Conservation (phyloP, 2,113 vertebrate genomes). For the Phalacrocorax pelagicus region DNA sequence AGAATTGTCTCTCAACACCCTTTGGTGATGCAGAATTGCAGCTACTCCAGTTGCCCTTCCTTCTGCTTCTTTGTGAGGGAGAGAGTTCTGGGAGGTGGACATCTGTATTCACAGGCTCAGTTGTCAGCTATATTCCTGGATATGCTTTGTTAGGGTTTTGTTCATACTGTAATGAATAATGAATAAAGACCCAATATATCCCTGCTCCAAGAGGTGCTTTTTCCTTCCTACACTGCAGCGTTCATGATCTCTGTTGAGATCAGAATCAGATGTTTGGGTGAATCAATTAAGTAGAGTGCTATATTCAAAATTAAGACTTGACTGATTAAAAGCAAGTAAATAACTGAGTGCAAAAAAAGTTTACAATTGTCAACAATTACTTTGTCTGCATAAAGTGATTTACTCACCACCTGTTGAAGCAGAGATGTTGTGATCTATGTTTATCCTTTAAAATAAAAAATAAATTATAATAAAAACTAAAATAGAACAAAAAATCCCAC, state of each 20-base stretch:
- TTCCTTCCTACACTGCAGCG: neutral
- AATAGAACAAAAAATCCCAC: neutral
- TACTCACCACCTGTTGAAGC: neutral
- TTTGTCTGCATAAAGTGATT: neutral
- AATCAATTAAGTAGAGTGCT: neutral
- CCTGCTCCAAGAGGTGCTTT: neutral
- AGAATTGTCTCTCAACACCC: neutral
- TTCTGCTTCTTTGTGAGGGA: neutral
- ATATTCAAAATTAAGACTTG: neutral
- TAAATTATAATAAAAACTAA: neutral
- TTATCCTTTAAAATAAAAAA: neutral
- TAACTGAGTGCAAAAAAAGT: neutral
- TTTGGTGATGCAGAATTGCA: neutral
- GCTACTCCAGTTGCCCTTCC: neutral
- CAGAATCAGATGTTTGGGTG: neutral
- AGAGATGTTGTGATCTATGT: neutral
- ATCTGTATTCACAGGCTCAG: neutral
- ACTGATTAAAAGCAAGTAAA: neutral
- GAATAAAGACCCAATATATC: neutral
- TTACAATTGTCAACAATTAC: neutral
- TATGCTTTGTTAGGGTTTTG: neutral
- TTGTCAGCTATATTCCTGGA: neutral
- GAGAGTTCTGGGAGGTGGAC: neutral
- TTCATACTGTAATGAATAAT: neutral
- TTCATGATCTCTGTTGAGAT: neutral